These are phyloP conservation scores for Gymnocephalus cernua DNA, from an alignment of 2,113 vertebrate genomes.

Conservation along the genomic window DNA sequence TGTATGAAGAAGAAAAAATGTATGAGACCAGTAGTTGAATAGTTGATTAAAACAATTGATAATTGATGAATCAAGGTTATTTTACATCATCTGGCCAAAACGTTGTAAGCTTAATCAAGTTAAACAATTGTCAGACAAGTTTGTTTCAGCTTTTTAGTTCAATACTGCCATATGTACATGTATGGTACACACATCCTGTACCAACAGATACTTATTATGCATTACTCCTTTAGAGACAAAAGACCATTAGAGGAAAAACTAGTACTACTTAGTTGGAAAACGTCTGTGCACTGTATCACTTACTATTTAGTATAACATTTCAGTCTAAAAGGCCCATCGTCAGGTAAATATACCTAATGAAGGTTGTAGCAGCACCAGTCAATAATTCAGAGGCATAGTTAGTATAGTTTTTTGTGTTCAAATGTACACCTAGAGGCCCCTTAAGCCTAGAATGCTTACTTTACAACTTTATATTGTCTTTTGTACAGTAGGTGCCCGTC, in stretches of 20 bases:
- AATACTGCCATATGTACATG: neutral
- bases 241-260: neutral
- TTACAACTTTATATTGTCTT: neutral
- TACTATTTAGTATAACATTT: neutral
- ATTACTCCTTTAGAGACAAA: neutral
- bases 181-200: neutral
- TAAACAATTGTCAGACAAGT: neutral
- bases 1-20: neutral
- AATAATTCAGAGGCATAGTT: neutral
- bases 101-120: neutral
- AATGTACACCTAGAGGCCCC: neutral
- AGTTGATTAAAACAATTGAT: constrained; percentile 3
- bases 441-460: neutral
- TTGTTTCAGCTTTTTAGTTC: neutral
- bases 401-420: neutral
- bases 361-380: neutral
- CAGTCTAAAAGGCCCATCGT: neutral
- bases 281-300: neutral
- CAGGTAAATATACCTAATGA: neutral
- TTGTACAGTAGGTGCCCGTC: neutral
- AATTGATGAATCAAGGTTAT: constrained; percentile 2
- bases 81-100: constrained; percentile 12
- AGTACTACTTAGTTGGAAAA: neutral
- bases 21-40: neutral
- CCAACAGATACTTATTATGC: neutral